Evolutionary conservation across 2,113 vertebrate genomes (phyloP).

Genomic region (Cygnus buccinator): DNA sequence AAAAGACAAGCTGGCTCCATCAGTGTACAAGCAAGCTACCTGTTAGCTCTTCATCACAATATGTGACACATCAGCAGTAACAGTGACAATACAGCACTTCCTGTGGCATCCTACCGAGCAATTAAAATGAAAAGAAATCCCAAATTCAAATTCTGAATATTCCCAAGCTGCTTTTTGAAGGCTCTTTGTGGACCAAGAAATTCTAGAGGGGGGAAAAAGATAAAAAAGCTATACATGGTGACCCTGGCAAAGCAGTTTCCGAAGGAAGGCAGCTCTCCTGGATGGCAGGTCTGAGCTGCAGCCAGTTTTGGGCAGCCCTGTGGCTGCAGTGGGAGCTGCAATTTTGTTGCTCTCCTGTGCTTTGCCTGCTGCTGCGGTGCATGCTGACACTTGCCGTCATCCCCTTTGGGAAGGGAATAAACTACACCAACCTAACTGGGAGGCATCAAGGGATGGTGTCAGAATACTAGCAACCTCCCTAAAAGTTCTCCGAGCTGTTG

Average conservation of each 20-base stretch:
- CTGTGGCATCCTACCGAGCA: neutral
- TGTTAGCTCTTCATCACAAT: neutral
- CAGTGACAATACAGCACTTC: neutral
- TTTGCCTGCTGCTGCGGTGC: neutral
- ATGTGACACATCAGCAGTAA: neutral
- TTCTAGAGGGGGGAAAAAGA: neutral
- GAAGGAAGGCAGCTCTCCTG: neutral
- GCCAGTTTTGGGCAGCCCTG: neutral
- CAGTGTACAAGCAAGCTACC: neutral
- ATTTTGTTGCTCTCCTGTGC: neutral
- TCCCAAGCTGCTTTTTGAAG: neutral
- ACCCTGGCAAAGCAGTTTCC: neutral
- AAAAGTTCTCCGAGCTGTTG: neutral
- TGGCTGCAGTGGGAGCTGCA: neutral
- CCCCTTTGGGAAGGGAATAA: neutral
- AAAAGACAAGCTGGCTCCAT: neutral
- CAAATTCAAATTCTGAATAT: neutral
- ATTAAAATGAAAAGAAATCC: neutral
- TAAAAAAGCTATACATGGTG: neutral
- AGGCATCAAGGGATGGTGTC: rapidly evolving
- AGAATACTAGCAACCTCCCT: too few relatives aligned
- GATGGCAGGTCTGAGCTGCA: neutral
- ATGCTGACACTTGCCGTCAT: neutral
- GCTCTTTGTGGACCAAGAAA: neutral
- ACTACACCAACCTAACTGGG: rapidly evolving